These are phyloP conservation scores for Corythaeola cristata DNA, from an alignment of 2,113 vertebrate genomes.

Conservation along the genomic window DNA sequence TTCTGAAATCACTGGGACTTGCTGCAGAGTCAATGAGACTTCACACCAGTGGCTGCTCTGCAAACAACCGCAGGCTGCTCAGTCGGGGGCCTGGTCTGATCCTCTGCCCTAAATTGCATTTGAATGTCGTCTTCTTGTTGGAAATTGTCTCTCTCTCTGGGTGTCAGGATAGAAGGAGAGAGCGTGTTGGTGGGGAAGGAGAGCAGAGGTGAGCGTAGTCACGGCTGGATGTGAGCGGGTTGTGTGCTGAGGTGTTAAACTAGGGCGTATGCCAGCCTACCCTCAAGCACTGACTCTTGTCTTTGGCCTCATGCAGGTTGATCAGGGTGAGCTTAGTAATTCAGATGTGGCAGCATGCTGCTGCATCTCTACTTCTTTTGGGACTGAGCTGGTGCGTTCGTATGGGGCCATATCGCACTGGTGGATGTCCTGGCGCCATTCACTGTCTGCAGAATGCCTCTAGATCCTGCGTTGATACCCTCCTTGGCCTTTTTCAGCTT, in stretches of 20 bases:
- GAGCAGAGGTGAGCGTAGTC: background rate
- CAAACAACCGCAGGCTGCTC: background rate
- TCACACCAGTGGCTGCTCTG: background rate
- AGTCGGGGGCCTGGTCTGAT: background rate
- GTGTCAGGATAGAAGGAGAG: background rate
- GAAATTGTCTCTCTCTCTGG: background rate
- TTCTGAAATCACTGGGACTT: background rate
- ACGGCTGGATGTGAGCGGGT: fast-evolving
- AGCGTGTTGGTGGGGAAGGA: background rate
- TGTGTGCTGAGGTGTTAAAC: fast-evolving
- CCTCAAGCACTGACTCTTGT: fast-evolving
- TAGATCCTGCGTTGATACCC: background rate
- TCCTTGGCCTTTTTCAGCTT: background rate
- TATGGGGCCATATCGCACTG: fast-evolving
- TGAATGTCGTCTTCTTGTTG: background rate
- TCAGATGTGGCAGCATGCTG: background rate
- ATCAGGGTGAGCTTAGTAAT: background rate
- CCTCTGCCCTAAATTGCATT: background rate
- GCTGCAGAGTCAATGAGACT: background rate
- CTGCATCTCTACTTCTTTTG: background rate
- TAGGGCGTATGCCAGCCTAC: background rate
- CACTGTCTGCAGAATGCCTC: background rate
- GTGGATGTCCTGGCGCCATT: background rate
- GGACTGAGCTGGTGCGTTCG: fast-evolving
- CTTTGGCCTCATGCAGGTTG: background rate